Conservation (phyloP, 1,140 invertebrate genomes). For the Ceratina japonica region DNA sequence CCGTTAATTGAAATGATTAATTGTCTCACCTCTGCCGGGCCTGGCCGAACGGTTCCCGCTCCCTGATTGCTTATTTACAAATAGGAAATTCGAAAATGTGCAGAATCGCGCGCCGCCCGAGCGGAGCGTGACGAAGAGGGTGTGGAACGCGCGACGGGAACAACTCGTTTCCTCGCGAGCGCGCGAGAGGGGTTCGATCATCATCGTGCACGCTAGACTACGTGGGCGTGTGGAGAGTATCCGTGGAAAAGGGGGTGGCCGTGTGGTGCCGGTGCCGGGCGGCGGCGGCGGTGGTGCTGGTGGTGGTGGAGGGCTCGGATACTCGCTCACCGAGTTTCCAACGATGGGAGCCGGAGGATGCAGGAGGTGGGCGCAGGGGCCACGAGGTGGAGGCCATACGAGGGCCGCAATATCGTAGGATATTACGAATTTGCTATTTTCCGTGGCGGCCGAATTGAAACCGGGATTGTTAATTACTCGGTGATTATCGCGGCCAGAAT, state of each 20-base stretch:
- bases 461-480: conserved; percentile 80
- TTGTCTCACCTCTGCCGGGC: conserved; percentile 76
- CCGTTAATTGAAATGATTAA: conserved; percentile 80
- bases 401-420: conserved; percentile 78
- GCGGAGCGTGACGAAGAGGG: conserved; percentile 33
- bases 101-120: conserved; percentile 59
- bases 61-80: conserved; percentile 80
- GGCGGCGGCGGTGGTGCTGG: conserved; percentile 20
- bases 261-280: conserved; percentile 6
- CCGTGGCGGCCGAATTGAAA: conserved; percentile 77
- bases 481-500: conserved; percentile 77
- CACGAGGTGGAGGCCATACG: conserved; percentile 49
- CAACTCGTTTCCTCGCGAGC: conserved; percentile 19
- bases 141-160: conserved; percentile 8
- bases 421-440: conserved; percentile 81
- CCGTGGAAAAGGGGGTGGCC: conserved; percentile 24
- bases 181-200: conserved; percentile 21
- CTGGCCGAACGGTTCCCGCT: conserved; percentile 51
- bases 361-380: conserved; percentile 14
- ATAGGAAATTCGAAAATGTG: conserved; percentile 80
- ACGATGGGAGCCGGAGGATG: not conserved
- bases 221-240: not conserved
- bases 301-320: conserved; percentile 40
- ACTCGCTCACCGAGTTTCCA: conserved; percentile 62
- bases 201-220: too few relatives aligned